phyloP scores from a whole-genome alignment of 2,888 invertebrate genomes.

The Schizaphis graminum region DNA sequence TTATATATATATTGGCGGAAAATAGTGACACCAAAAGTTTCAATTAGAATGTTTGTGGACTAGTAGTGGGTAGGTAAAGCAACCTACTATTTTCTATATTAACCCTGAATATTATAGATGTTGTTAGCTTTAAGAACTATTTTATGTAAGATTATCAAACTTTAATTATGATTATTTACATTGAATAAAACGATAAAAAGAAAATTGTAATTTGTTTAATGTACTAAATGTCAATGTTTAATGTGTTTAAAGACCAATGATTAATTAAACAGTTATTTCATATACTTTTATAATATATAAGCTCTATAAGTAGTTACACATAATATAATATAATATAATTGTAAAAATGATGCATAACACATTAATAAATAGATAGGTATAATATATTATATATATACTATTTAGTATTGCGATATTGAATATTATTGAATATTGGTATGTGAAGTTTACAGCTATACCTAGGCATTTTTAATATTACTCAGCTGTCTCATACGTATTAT shows the following conservation, averaged over 20 bases:
- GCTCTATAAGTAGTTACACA: background rate
- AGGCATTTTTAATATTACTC: background rate
- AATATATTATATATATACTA: background rate
- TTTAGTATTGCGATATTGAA: background rate
- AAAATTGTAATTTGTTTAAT: background rate
- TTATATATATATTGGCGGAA: too few relatives aligned
- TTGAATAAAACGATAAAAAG: background rate
- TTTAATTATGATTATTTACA: background rate
- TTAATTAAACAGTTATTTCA: background rate
- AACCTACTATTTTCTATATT: background rate
- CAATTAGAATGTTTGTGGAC: too few relatives aligned
- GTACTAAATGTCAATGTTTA: background rate
- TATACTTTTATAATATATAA: background rate
- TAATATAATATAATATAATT: background rate
- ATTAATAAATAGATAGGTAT: background rate
- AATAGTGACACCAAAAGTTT: too few relatives aligned
- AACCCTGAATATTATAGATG: background rate
- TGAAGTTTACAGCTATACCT: background rate
- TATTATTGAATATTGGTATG: slow-evolving; percentile 2
- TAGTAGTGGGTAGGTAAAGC: background rate
- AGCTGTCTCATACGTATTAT: background rate
- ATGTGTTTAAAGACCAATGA: background rate
- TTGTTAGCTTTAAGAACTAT: background rate
- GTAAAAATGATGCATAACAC: background rate
- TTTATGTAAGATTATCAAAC: background rate